A percentile compares a stretch with the other conserved stretches of the same genome.
These are phyloP conservation scores for Periparus ater DNA, from an alignment of 2,797 vertebrate genomes.

Conservation along the genomic window DNA sequence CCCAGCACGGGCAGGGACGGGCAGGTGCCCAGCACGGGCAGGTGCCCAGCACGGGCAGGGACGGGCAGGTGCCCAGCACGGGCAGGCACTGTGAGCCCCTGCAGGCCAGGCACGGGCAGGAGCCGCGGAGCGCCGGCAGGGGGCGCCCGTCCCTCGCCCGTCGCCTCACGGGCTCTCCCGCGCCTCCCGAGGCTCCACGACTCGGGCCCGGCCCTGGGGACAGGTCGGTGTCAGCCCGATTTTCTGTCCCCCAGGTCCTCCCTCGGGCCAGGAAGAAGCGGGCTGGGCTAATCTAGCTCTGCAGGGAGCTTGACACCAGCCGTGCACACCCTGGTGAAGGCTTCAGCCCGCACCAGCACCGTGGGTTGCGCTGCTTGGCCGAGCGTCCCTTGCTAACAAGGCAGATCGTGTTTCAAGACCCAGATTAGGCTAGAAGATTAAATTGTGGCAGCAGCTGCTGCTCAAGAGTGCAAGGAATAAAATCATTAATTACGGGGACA, in stretches of 20 bases:
- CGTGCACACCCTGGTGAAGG: background rate
- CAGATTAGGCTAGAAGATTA: conserved; percentile 12
- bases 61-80: background rate
- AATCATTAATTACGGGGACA: conserved; percentile 17
- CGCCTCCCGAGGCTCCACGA: background rate
- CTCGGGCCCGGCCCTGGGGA: background rate
- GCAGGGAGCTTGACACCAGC: background rate
- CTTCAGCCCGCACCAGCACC: background rate
- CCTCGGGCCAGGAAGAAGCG: background rate
- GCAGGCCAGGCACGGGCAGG: background rate
- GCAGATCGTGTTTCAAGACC: background rate
- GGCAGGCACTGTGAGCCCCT: background rate
- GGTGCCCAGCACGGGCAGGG: background rate
- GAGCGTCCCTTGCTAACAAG: background rate
- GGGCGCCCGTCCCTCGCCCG: background rate
- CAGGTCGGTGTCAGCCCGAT: rapidly evolving
- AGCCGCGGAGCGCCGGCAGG: background rate
- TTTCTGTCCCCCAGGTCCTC: background rate
- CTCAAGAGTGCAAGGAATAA: background rate
- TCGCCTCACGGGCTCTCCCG: background rate
- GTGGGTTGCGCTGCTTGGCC: background rate
- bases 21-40: background rate
- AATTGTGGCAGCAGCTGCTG: conserved; percentile 31
- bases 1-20: no score
- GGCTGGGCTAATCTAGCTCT: no score